phyloP scores from a whole-genome alignment of 2,888 invertebrate genomes.

The Drosophila longiperda region DNA sequence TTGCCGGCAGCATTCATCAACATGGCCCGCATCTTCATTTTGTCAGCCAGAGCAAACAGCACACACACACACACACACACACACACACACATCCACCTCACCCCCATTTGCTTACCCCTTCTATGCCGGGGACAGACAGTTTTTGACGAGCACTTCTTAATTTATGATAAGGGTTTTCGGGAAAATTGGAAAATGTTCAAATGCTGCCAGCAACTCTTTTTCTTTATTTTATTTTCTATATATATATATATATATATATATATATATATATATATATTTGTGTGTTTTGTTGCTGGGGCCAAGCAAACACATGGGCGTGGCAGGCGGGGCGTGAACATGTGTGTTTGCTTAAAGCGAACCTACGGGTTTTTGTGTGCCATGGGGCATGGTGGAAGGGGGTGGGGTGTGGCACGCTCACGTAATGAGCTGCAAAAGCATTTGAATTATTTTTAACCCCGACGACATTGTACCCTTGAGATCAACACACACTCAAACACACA shows the following conservation, averaged over 20 bases:
- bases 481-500: conserved; percentile 43
- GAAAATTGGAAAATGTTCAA: conserved; percentile 81
- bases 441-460: conserved; percentile 82
- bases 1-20: conserved; percentile 68
- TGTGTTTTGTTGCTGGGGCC: conserved; percentile 17
- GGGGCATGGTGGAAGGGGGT: neutral
- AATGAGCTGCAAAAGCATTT: conserved; percentile 81
- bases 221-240: conserved; percentile 32
- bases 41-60: conserved; percentile 63
- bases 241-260: too few species aligned
- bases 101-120: conserved; percentile 4
- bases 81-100: conserved; percentile 20
- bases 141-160: conserved; percentile 82
- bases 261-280: neutral
- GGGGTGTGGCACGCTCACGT: conserved; percentile 54
- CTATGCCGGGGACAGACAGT: conserved; percentile 66
- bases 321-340: conserved; percentile 23
- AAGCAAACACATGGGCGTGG: conserved; percentile 41
- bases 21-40: conserved; percentile 76
- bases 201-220: conserved; percentile 64
- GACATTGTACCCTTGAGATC: conserved; percentile 82
- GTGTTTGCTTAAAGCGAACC: conserved; percentile 70
- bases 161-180: conserved; percentile 82
- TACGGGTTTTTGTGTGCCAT: conserved; percentile 53
- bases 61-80: conserved; percentile 35